These are phyloP conservation scores for Microtus oregoni DNA, from an alignment of 2,113 vertebrate species.

Conservation along the genomic window DNA sequence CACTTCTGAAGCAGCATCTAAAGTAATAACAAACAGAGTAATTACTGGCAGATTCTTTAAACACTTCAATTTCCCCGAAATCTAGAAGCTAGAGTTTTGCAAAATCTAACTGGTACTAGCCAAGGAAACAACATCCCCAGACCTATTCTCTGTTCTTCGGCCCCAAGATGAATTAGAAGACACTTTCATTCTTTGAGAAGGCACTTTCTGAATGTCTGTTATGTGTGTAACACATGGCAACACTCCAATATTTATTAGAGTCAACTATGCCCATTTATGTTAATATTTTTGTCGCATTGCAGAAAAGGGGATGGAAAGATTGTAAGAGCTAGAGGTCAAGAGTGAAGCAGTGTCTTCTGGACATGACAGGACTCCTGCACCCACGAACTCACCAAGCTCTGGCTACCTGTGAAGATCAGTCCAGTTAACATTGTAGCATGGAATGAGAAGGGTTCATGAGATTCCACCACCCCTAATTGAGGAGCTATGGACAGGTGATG, in stretches of 20 bases:
- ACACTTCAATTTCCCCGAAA: conserved; percentile 36
- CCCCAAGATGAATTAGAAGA: neutral
- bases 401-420: neutral
- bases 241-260: conserved; percentile 30
- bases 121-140: neutral
- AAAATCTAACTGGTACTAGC: conserved; percentile 7
- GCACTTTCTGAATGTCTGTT: conserved; percentile 34
- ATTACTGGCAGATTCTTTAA: conserved; percentile 33
- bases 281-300: neutral
- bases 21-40: conserved; percentile 67
- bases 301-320: neutral
- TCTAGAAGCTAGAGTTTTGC: conserved; percentile 26
- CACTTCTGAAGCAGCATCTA: conserved; percentile 74
- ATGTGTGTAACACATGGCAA: neutral
- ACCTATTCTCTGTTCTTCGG: neutral
- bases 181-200: conserved; percentile 47
- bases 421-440: neutral
- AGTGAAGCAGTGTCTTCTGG: neutral
- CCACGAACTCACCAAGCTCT: neutral
- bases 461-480: neutral
- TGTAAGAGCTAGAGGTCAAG: neutral
- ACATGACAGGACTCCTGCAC: neutral
- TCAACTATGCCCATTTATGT: conserved; percentile 38
- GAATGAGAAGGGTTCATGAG: neutral
- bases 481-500: neutral